A percentile compares a stretch with the other conserved stretches of the same genome.
Evolutionary conservation across 1,140 invertebrate species (phyloP).

Genomic region (Drosophila willistoni): DNA sequence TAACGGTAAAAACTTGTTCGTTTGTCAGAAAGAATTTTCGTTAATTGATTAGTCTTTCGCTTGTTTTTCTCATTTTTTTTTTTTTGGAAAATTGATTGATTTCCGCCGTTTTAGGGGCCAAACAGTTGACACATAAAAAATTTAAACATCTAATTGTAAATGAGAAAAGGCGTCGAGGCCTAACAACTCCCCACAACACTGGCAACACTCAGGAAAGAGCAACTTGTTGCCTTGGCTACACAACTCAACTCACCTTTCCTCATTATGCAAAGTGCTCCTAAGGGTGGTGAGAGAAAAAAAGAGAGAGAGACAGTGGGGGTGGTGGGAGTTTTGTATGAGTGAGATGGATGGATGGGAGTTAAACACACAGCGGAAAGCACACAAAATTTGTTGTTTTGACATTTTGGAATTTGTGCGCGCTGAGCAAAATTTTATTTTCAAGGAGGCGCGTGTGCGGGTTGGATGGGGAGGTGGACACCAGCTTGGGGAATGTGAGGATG

Average conservation of each 20-base stretch:
- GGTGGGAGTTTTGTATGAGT: neutral
- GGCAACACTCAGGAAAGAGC: slow-evolving; percentile 1
- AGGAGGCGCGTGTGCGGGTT: neutral
- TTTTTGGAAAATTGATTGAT: neutral
- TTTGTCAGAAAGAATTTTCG: too few relatives aligned
- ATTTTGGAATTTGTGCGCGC: slow-evolving; percentile 55
- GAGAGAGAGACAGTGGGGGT: neutral
- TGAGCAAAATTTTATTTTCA: slow-evolving; percentile 61
- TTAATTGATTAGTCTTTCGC: too few relatives aligned
- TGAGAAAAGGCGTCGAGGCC: slow-evolving; percentile 71
- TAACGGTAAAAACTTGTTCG: too few relatives aligned
- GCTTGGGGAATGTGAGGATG: neutral
- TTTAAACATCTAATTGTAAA: slow-evolving; percentile 35
- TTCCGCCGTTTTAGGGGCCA: slow-evolving; percentile 10
- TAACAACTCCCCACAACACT: slow-evolving; percentile 33
- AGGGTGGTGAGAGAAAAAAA: neutral
- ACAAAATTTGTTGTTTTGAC: slow-evolving; percentile 50
- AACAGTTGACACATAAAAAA: slow-evolving; percentile 28
- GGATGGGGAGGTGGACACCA: neutral
- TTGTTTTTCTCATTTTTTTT: neutral
- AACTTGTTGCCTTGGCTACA: slow-evolving; percentile 44
- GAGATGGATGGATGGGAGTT: slow-evolving; percentile 23
- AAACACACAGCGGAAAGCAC: neutral
- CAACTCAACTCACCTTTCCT: slow-evolving; percentile 37
- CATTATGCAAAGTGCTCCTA: slow-evolving; percentile 71